phyloP scores from a whole-genome alignment of 2,797 vertebrate genomes.

The Hoplostethus mediterraneus region DNA sequence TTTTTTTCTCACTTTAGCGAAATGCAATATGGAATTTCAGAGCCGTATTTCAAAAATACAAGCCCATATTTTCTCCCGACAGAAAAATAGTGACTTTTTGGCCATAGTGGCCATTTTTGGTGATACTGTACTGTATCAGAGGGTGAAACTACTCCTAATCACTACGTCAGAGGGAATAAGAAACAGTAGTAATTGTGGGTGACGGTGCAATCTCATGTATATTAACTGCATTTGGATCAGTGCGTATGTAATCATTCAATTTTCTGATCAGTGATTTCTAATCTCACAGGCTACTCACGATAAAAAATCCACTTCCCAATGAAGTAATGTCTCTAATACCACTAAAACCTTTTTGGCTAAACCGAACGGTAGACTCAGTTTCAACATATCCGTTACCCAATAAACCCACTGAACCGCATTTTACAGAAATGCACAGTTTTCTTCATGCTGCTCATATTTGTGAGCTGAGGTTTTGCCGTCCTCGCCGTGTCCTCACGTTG shows the following conservation, averaged over 20 bases:
- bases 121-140: background rate
- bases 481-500: conserved; percentile 65
- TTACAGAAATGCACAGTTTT: conserved; percentile 56
- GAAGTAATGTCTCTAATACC: conserved; percentile 79
- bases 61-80: conserved; percentile 44
- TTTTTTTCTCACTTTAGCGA: conserved; percentile 51
- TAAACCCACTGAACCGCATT: conserved; percentile 74
- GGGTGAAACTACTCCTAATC: background rate
- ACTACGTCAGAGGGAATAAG: conserved; percentile 4
- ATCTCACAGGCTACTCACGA: conserved; percentile 47
- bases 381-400: conserved; percentile 68
- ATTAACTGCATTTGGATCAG: conserved; percentile 25
- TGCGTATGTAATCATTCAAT: conserved; percentile 52
- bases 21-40: conserved; percentile 73
- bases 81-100: conserved; percentile 1
- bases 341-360: conserved; percentile 65
- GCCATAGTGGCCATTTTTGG: background rate
- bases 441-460: conserved; percentile 65
- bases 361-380: conserved; percentile 56
- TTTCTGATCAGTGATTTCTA: conserved; percentile 64
- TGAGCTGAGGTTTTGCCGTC: conserved; percentile 65
- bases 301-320: conserved; percentile 66
- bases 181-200: conserved; percentile 24
- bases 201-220: conserved; percentile 33
- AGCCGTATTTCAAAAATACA: conserved; percentile 63